Evolutionary conservation across 2,113 vertebrate genomes (phyloP), one percentile per base, ranked within the genome.

Genomic region (Oriolus oriolus): DNA sequence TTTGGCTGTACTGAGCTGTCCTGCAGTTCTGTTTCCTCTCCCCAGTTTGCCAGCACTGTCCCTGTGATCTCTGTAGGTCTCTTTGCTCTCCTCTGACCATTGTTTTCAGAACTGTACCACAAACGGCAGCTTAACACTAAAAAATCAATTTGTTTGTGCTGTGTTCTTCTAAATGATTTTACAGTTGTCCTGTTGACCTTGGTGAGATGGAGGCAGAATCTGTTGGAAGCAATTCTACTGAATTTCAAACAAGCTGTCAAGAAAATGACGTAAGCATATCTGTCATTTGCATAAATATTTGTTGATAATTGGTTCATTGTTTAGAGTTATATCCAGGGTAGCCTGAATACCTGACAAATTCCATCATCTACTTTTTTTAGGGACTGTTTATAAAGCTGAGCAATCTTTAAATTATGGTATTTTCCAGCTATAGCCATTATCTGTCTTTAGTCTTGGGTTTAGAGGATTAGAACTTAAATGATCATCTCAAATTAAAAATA

Each of bases 201-300:
- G 98, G 98, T 33, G 99, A 99, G 45, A 99, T 99, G 99, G 99
- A 99, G 96, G 98, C 98, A 3, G 98, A 99, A 64, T 98, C 98
- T 39, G 96, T 98, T 5, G 98, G 97, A 63, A 98, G 98, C 73
- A 96, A 94, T 78, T 96, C 98, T 56, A 90, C 97, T 3, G 98
- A 98, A 69, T 96, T 97, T 60, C 98, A 96, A 53, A 85, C 71
- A 0, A 97, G 96, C 81, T 97, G 95, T 57, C 98, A 97, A 65
- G 97, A 97, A 22, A 96, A 95, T 53, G 91, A 92, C n/a, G 98
- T 97, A 82, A 97, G 97, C 76, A 44, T 70, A 63, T n/a, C 45
- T 81, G 30, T 69, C 13, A 39, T 42, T 73, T 86, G 28, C 35
- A 30, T 60, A 54, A 77, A 17, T 89, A n/a, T 11, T 70, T 76